Evolutionary conservation across 2,797 vertebrate genomes (phyloP), one percentile per base, ranked within the genome.

Genomic region (Spinus olivaceus): DNA sequence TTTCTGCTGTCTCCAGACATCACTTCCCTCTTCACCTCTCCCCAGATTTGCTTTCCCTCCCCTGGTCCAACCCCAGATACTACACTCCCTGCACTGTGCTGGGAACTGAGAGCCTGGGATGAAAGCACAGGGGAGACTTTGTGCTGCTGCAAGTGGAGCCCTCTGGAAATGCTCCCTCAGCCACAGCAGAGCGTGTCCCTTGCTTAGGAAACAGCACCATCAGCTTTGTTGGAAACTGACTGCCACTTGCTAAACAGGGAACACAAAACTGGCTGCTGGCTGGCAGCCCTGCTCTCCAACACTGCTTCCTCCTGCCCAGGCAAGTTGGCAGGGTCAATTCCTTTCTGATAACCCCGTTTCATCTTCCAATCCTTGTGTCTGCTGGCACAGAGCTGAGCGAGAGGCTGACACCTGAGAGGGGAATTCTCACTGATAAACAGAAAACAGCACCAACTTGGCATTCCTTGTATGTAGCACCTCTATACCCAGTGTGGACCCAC

Each of bases 401-500:
- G 61, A 67, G 41, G n/a, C 78, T 77, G 85, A 24, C 3, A 89
- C 7, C 69, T 14, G 83, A 88, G 57, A 57, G 59, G 65, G 72
- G 90, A 89, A 89, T 56, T 92, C 71, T 71, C 46, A 16, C 54
- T 9, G 76, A 57, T 7, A 61, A 91, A 69, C 35, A 80, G 37
- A 51, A 92, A 69, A 39, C 77, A 64, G 83, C 65, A 81, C 42
- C 61, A 61, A 7, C 60, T 74, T 50, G 30, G 69, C 41, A 25
- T 77, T 57, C 81, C 33, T 39, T 19, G 32, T 27, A 39, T 0
- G 3, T 5, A 64, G 44, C 51, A 67, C 39, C 79, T 84, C 66
- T 15, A 8, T 1, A 66, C 14, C 10, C 0, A 0, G 21, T 1
- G 28, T 19, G 35, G 53, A 74, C 12, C 33, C 27, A 32, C 46